These are phyloP conservation scores for Hololepta plana DNA, from an alignment of 2,888 invertebrate genomes.

Conservation along the genomic window DNA sequence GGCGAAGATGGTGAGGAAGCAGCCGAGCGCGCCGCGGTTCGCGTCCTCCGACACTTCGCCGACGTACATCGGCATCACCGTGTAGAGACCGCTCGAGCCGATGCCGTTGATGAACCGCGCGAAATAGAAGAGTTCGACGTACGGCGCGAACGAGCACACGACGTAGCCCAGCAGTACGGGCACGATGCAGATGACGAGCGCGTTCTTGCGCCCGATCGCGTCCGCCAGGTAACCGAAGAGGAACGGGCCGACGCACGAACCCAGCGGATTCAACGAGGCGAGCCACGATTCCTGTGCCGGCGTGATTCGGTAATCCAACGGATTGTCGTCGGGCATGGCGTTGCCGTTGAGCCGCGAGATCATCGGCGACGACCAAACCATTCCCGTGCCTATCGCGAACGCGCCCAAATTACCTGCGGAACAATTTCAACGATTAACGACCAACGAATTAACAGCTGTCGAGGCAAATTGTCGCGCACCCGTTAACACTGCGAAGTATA, in stretches of 20 bases:
- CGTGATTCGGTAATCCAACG: conserved; percentile 28
- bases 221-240: conserved; percentile 44
- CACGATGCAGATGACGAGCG: conserved; percentile 40
- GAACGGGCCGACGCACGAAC: conserved; percentile 43
- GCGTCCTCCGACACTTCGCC: conserved; percentile 70
- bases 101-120: conserved; percentile 11
- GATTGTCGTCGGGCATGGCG: conserved; percentile 21
- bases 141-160: conserved; percentile 9
- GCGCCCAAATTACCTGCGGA: conserved; percentile 26
- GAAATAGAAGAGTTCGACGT: conserved; percentile 8
- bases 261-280: conserved; percentile 44
- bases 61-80: conserved; percentile 65
- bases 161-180: conserved; percentile 37
- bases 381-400: conserved; percentile 23
- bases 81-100: no score
- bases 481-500: no score
- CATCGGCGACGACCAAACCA: conserved; percentile 25
- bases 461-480: no score
- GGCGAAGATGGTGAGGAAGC: conserved; percentile 47
- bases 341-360: conserved; percentile 16
- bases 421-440: not conserved
- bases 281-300: conserved; percentile 50
- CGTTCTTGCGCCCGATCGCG: conserved; percentile 40
- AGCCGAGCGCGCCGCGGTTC: conserved; percentile 61
- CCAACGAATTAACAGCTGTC: no score